Evolutionary conservation across 2,888 invertebrate species (phyloP).

Genomic region (Mythimna pallens): DNA sequence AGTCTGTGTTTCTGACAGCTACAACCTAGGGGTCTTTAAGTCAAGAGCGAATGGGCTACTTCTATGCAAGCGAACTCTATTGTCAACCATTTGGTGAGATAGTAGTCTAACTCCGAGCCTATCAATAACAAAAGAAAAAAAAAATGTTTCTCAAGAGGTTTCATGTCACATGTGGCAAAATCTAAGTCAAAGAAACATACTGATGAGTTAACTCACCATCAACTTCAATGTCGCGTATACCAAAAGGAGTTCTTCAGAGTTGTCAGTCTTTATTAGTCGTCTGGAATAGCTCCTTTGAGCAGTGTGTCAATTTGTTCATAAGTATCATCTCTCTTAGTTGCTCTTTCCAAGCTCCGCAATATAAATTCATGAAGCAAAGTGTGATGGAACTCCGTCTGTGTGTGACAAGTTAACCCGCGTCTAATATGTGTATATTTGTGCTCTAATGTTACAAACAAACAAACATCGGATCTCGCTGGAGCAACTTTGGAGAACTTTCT

Average conservation of each 20-base stretch:
- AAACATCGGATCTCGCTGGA: constrained; percentile 29
- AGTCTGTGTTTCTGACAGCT: no score
- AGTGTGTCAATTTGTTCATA: not conserved
- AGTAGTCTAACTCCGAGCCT: no score
- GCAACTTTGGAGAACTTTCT: constrained; percentile 27
- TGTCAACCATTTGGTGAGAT: no score
- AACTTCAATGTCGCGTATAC: not conserved
- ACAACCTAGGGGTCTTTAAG: no score
- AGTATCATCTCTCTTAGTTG: not conserved
- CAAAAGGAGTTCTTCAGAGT: not conserved
- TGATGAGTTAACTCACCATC: no score
- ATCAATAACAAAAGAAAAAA: no score
- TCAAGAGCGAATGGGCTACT: no score
- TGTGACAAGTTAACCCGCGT: constrained; percentile 7
- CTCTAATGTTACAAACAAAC: constrained; percentile 46
- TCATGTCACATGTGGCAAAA: no score
- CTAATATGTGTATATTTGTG: constrained; percentile 44
- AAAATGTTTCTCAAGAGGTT: no score
- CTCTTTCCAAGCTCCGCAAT: not conserved
- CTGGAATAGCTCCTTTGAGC: not conserved
- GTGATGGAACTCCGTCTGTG: not conserved
- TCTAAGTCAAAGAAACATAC: no score
- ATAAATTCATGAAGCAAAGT: constrained; percentile 19
- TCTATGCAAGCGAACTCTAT: no score
- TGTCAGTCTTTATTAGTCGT: not conserved